Conservation (phyloP, 1,140 invertebrate species). For the Drosophila ficusphila region DNA sequence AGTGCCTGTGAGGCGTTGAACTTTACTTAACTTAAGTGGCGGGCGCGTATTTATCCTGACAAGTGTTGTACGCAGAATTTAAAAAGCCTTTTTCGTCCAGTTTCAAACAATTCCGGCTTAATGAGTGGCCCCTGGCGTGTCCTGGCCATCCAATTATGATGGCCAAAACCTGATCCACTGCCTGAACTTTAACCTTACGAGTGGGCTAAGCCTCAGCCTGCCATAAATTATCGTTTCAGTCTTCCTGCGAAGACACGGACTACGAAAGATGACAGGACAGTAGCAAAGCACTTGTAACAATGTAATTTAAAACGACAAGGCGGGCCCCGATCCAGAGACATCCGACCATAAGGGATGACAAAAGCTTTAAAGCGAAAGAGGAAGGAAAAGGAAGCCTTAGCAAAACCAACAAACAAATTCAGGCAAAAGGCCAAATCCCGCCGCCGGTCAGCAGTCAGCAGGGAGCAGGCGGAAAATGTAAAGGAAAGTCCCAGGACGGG, state of each 20-base stretch:
- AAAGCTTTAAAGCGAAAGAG: constrained; percentile 44
- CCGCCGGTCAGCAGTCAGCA: constrained; percentile 46
- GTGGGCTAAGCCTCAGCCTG: neutral
- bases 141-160: constrained; percentile 17
- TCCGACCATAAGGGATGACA: constrained; percentile 20
- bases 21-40: constrained; percentile 27
- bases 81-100: neutral
- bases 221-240: constrained; percentile 23
- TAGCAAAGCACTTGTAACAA: constrained; percentile 56
- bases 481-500: constrained; percentile 31
- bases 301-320: constrained; percentile 68
- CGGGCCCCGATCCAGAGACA: constrained; percentile 54
- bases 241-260: neutral
- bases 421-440: constrained; percentile 66
- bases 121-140: constrained; percentile 17
- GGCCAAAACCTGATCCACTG: constrained; percentile 24
- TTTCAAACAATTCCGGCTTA: neutral
- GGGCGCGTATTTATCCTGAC: constrained; percentile 13
- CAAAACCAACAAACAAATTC: constrained; percentile 55
- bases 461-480: constrained; percentile 1
- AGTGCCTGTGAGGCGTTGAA: constrained; percentile 27
- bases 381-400: constrained; percentile 19
- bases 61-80: constrained; percentile 24
- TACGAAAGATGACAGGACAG: constrained; percentile 2
- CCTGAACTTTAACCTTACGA: constrained; percentile 24